Evolutionary conservation across 1,140 invertebrate genomes (phyloP).

Genomic region (Alviniconcha marisindica): DNA sequence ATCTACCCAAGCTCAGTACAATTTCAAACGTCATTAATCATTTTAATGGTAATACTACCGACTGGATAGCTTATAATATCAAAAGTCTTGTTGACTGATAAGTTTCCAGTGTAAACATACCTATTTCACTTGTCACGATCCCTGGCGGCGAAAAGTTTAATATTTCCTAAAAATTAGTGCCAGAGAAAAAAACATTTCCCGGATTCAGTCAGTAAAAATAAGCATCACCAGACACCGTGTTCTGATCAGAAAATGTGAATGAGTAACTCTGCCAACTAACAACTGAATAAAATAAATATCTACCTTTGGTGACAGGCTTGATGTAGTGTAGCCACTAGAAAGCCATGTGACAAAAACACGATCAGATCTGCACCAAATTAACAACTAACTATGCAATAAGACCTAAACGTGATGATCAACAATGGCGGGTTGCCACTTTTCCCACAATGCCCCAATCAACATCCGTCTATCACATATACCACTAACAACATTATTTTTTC

Average conservation of each 20-base stretch:
- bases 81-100: too few relatives aligned
- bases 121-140: background rate
- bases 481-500: background rate
- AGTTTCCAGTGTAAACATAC: too few relatives aligned
- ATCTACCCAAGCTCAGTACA: too few relatives aligned
- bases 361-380: background rate
- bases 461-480: constrained; percentile 20
- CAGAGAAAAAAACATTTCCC: too few relatives aligned
- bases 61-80: too few relatives aligned
- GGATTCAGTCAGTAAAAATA: background rate
- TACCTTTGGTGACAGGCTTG: constrained; percentile 16
- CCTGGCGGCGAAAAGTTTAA: background rate
- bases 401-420: constrained; percentile 30
- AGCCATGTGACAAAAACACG: constrained; percentile 1
- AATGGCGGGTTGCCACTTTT: constrained; percentile 28
- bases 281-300: background rate
- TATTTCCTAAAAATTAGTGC: background rate
- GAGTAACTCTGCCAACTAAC: background rate
- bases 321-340: background rate
- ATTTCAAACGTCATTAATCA: too few relatives aligned
- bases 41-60: too few relatives aligned
- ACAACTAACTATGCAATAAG: background rate
- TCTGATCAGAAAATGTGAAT: background rate
- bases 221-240: background rate
- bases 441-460: constrained; percentile 21